Percentiles rank a stretch among this genome's conserved stretches.
These are phyloP conservation scores for Indri indri DNA, from an alignment of 2,113 vertebrate genomes.

Conservation along the genomic window DNA sequence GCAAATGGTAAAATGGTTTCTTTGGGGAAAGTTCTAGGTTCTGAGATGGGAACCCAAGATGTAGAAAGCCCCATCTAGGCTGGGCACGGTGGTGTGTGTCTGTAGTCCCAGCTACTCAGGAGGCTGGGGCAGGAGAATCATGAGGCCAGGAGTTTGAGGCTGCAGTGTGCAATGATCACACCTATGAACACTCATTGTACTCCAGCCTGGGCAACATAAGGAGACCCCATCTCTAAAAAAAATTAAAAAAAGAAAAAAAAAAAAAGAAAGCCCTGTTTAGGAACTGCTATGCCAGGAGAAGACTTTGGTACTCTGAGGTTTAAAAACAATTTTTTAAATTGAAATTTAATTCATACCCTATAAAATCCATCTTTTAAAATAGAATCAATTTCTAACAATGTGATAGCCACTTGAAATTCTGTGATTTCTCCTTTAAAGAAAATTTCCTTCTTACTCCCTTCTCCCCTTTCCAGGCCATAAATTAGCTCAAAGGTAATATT, in stretches of 20 bases:
- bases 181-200: not conserved
- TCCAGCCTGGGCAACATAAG: not conserved
- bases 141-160: not conserved
- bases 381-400: not conserved
- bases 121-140: not conserved
- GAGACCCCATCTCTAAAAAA: not conserved
- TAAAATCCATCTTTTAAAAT: not conserved
- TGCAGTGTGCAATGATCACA: not conserved
- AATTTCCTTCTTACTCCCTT: not conserved
- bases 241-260: not conserved
- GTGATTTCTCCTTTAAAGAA: not conserved
- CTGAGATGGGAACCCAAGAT: not conserved
- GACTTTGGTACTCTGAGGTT: not conserved
- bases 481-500: not conserved
- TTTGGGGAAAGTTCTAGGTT: not conserved
- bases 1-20: not conserved
- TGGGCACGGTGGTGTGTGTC: not conserved
- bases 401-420: constrained; percentile 6
- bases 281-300: not conserved
- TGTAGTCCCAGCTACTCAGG: not conserved
- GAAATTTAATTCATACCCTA: not conserved
- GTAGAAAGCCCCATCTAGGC: not conserved
- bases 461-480: not conserved
- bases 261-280: not conserved
- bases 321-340: not conserved